A percentile compares a stretch with the other conserved stretches of the same genome.
Evolutionary conservation across 2,113 vertebrate genomes (phyloP).

Genomic region (Pogona vitticeps): DNA sequence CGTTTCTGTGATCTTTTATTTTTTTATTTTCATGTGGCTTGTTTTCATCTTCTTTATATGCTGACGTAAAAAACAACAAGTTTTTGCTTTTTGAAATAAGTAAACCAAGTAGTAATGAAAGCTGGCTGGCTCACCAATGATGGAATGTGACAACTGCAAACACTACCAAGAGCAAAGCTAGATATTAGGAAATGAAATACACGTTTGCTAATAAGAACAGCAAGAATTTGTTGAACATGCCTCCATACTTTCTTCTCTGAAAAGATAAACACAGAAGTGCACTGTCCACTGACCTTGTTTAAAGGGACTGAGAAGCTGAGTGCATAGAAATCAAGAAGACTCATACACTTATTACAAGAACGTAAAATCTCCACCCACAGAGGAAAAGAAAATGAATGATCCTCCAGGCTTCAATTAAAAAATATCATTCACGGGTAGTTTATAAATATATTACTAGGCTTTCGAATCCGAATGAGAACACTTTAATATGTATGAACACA

Average conservation of each 20-base stretch:
- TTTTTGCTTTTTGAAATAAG: neutral
- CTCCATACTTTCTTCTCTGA: neutral
- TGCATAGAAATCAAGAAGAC: neutral
- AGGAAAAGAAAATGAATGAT: neutral
- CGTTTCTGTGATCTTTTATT: conserved; percentile 77
- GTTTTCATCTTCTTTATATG: conserved; percentile 65
- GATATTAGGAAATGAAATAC: neutral
- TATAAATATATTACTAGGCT: too few relatives aligned
- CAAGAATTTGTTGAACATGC: neutral
- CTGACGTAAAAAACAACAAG: conserved; percentile 38
- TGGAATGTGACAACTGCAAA: neutral
- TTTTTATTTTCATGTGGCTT: conserved; percentile 77
- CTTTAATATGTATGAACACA: neutral
- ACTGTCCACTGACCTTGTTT: neutral
- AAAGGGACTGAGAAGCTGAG: too few relatives aligned
- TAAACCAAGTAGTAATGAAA: neutral
- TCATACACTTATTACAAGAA: neutral
- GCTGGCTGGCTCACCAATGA: neutral
- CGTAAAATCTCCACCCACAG: neutral
- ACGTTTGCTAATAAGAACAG: neutral
- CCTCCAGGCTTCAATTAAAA: neutral
- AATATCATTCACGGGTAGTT: too few relatives aligned
- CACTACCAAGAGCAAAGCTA: neutral
- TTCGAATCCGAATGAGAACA: neutral
- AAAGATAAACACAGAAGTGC: neutral